These are phyloP conservation scores for Triplophysa bombifrons DNA, from an alignment of 2,797 vertebrate genomes.

Conservation along the genomic window DNA sequence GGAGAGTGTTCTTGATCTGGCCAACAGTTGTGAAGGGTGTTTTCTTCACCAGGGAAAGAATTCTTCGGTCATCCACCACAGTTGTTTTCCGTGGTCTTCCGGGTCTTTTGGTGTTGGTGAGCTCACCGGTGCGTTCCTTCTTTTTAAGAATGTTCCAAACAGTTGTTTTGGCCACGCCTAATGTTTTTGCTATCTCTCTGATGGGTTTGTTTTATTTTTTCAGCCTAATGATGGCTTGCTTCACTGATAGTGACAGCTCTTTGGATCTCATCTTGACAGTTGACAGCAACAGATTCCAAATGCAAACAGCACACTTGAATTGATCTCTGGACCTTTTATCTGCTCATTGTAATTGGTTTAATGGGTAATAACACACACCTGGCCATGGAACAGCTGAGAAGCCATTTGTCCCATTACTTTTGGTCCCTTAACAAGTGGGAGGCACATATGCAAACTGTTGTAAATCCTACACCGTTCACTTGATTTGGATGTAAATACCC, in stretches of 20 bases:
- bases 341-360: conserved; percentile 1
- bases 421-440: no score
- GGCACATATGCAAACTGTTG: no score
- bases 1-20: conserved; percentile 51
- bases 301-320: conserved; percentile 40
- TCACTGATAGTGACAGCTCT: conserved; percentile 48
- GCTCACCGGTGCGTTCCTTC: conserved; percentile 6
- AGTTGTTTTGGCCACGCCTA: background rate
- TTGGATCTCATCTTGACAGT: conserved; percentile 49
- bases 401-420: no score
- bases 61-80: conserved; percentile 47
- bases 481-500: no score
- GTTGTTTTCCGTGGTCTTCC: conserved; percentile 43
- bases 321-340: conserved; percentile 7
- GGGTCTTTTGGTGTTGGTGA: conserved; percentile 45
- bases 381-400: no score
- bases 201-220: conserved; percentile 20
- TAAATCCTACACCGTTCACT: no score
- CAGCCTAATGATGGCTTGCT: conserved; percentile 49
- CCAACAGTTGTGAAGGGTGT: conserved; percentile 39
- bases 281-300: conserved; percentile 47
- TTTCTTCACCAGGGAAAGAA: conserved; percentile 40
- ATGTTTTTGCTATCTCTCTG: conserved; percentile 21
- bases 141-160: conserved; percentile 8
- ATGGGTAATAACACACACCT: no score